Conservation (phyloP, 2,797 vertebrate genomes). For the Phalloptychus januarius region DNA sequence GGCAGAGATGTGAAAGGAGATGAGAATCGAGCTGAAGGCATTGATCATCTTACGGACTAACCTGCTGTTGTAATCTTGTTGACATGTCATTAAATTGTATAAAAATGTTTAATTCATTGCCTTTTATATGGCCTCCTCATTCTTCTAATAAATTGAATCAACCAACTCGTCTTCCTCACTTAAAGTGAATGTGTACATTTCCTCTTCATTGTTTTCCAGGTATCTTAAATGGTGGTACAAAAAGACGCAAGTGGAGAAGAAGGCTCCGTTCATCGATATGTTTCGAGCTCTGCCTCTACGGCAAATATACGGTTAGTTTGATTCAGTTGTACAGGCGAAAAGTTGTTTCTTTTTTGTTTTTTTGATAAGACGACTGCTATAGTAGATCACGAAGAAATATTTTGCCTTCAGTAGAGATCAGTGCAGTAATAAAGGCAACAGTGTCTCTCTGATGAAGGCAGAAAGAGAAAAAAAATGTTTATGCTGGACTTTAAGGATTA, state of each 20-base stretch:
- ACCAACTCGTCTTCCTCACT: not conserved
- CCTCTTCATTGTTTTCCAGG: constrained; percentile 63
- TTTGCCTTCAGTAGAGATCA: not conserved
- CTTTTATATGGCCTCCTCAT: not conserved
- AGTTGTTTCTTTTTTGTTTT: not conserved
- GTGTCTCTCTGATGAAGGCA: not conserved
- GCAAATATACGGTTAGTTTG: constrained; percentile 91
- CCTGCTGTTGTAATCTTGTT: not conserved
- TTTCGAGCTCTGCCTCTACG: constrained; percentile 86
- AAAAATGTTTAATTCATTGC: not conserved
- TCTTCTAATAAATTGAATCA: not conserved
- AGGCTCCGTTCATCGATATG: constrained; percentile 93
- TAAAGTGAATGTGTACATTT: not conserved
- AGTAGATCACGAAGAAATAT: not conserved
- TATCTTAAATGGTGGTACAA: constrained; percentile 95
- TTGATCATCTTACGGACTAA: not conserved
- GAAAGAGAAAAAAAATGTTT: not conserved
- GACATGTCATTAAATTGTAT: not conserved
- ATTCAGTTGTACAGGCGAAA: not conserved
- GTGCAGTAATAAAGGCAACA: not conserved
- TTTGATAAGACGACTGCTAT: too few relatives aligned
- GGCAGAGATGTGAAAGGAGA: too few relatives aligned
- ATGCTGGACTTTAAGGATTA: not conserved
- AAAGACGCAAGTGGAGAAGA: constrained; percentile 94
- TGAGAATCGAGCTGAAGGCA: too few relatives aligned